Evolutionary conservation across 2,113 vertebrate species (phyloP).

Genomic region (Grallaria varia): DNA sequence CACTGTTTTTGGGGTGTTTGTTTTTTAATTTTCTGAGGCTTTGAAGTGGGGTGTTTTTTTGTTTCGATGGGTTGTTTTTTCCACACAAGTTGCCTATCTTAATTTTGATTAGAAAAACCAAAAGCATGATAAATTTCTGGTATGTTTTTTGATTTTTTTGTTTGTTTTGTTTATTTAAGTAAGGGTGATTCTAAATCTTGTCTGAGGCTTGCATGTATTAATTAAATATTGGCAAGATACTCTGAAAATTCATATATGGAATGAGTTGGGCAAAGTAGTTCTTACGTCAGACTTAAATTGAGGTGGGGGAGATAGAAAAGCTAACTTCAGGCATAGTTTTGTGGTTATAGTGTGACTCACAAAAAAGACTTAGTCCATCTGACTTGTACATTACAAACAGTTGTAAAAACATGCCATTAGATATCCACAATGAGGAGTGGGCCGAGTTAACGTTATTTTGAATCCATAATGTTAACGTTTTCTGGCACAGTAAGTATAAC

Average conservation of each 20-base stretch:
- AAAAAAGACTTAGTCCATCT: constrained; percentile 19
- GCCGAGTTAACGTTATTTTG: not conserved
- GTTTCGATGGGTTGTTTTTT: not conserved
- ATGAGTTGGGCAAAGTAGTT: not conserved
- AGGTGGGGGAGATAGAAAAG: not conserved
- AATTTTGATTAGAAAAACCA: not conserved
- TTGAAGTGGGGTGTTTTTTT: not conserved
- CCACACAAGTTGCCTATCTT: not conserved
- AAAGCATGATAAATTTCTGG: not conserved
- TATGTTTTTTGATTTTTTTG: not conserved
- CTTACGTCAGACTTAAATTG: not conserved
- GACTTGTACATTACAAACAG: constrained; percentile 43
- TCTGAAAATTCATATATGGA: not conserved
- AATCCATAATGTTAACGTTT: not conserved
- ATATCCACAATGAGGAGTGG: not conserved
- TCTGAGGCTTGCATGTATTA: not conserved
- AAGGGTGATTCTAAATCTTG: not conserved
- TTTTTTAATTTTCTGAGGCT: not conserved
- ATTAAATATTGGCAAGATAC: not conserved
- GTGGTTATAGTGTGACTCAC: constrained; percentile 25
- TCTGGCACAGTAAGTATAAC: not conserved
- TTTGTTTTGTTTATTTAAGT: not conserved
- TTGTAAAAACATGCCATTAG: constrained; percentile 51
- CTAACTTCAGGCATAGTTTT: not conserved
- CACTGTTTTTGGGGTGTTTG: not conserved